Evolutionary conservation across 2,888 invertebrate genomes (phyloP).

Genomic region (Cyclophora albipunctata): DNA sequence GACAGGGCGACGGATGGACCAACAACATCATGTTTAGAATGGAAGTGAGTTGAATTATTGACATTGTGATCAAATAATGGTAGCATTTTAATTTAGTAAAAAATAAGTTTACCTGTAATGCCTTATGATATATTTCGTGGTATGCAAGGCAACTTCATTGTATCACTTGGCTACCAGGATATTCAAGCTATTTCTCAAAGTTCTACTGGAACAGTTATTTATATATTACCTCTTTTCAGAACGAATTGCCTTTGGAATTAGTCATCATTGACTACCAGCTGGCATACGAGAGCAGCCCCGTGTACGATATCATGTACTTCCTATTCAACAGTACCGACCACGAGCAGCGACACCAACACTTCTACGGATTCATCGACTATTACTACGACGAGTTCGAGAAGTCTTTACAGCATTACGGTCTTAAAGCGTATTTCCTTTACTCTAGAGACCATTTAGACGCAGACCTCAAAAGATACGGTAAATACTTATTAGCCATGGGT

Average conservation of each 20-base stretch:
- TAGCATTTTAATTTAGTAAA: too few relatives aligned
- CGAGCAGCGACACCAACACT: slow-evolving; percentile 24
- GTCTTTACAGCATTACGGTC: slow-evolving; percentile 16
- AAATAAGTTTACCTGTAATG: too few relatives aligned
- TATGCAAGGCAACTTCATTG: too few relatives aligned
- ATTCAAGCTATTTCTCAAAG: too few relatives aligned
- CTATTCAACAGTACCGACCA: slow-evolving; percentile 37
- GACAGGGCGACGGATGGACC: slow-evolving; percentile 10
- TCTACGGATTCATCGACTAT: slow-evolving; percentile 19
- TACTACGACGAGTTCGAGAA: slow-evolving; percentile 27
- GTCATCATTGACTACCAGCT: slow-evolving; percentile 40
- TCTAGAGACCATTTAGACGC: slow-evolving; percentile 29
- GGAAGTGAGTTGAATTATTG: neutral
- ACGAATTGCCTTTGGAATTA: neutral
- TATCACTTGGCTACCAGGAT: too few relatives aligned
- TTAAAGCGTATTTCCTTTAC: slow-evolving; percentile 25
- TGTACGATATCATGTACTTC: slow-evolving; percentile 29
- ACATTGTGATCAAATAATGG: too few relatives aligned
- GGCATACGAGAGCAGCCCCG: slow-evolving; percentile 28
- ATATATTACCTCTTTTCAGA: too few relatives aligned
- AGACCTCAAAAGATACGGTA: slow-evolving; percentile 28
- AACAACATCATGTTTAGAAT: slow-evolving; percentile 8
- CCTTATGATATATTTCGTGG: too few relatives aligned
- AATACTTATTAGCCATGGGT: slow-evolving; percentile 15
- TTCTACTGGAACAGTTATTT: too few relatives aligned